phyloP scores from a whole-genome alignment of 2,888 invertebrate species.

The Leucania comma region DNA sequence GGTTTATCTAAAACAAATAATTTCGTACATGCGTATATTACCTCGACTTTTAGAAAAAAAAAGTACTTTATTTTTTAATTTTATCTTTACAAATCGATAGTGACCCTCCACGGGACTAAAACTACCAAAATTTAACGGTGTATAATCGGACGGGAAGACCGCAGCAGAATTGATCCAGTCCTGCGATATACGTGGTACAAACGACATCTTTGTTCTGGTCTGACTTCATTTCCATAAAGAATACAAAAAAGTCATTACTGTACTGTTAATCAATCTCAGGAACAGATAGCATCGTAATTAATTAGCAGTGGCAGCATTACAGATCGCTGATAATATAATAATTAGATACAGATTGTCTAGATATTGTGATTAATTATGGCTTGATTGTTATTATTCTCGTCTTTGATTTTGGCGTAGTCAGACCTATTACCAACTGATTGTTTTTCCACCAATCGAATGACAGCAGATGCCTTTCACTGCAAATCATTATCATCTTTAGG shows the following conservation, averaged over 20 bases:
- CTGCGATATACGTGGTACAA: too few relatives aligned
- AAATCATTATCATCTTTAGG: too few relatives aligned
- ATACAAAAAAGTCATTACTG: slow-evolving; percentile 3
- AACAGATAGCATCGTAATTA: slow-evolving; percentile 10
- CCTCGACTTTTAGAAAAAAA: too few relatives aligned
- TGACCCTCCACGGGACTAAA: too few relatives aligned
- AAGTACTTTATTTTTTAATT: too few relatives aligned
- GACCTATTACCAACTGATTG: not conserved
- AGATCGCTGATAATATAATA: slow-evolving; percentile 6
- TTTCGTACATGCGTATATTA: too few relatives aligned
- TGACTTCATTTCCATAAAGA: not conserved
- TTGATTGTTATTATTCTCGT: not conserved
- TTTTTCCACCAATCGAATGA: not conserved
- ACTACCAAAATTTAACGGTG: too few relatives aligned
- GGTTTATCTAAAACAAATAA: too few relatives aligned
- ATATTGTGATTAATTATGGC: not conserved
- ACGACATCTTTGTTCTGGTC: too few relatives aligned
- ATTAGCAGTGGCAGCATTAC: slow-evolving; percentile 11
- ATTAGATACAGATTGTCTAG: slow-evolving; percentile 10
- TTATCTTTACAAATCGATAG: too few relatives aligned
- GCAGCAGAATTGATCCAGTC: too few relatives aligned
- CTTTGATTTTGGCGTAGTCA: slow-evolving; percentile 11
- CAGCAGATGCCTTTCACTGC: not conserved
- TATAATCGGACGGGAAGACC: too few relatives aligned
- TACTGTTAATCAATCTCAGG: slow-evolving; percentile 2